Conservation (phyloP, 2,888 invertebrate species). For the Polymixis lichenea region DNA sequence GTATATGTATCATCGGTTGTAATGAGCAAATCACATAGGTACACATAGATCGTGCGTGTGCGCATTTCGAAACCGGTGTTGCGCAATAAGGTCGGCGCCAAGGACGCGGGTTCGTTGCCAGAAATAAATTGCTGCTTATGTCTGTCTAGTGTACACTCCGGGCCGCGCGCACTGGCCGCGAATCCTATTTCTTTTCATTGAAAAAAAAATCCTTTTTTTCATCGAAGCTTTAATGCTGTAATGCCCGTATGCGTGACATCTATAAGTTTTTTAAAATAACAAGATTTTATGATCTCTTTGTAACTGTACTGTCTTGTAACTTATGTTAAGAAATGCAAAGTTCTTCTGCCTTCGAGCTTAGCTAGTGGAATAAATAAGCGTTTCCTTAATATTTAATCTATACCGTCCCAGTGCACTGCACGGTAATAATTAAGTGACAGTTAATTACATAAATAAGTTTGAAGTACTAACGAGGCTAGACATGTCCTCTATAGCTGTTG, state of each 20-base stretch:
- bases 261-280: not conserved
- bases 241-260: not conserved
- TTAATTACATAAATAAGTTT: constrained; percentile 26
- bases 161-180: constrained; percentile 59
- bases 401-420: constrained; percentile 5
- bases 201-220: constrained; percentile 27
- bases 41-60: constrained; percentile 78
- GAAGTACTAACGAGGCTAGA: constrained; percentile 18
- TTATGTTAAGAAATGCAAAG: not conserved
- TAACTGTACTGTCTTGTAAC: not conserved
- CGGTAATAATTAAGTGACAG: constrained; percentile 10
- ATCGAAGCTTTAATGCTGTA: not conserved
- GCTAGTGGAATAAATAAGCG: not conserved
- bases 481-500: constrained; percentile 24
- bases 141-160: constrained; percentile 84
- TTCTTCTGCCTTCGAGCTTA: not conserved
- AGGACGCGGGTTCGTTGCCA: constrained; percentile 90
- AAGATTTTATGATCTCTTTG: not conserved
- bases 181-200: too few relatives aligned
- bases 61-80: constrained; percentile 88
- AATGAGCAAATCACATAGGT: constrained; percentile 66
- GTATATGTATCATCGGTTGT: constrained; percentile 62
- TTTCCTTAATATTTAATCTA: constrained; percentile 22
- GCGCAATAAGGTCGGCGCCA: constrained; percentile 90
- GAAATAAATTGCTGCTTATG: constrained; percentile 89